phyloP scores from a whole-genome alignment of 2,113 vertebrate genomes.

The Oreocharis arfaki region DNA sequence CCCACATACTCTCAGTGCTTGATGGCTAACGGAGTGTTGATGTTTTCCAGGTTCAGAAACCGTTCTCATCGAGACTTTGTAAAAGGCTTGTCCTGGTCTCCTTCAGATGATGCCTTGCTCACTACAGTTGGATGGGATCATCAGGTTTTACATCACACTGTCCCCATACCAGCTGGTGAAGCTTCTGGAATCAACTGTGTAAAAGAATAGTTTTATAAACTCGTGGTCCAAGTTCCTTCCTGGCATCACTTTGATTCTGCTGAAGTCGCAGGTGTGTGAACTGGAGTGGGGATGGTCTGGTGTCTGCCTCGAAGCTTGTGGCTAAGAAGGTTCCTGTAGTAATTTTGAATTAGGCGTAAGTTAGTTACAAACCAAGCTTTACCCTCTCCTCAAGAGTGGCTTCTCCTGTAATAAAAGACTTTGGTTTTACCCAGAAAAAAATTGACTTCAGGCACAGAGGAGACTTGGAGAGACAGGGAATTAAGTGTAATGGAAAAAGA shows the following conservation, averaged over 20 bases:
- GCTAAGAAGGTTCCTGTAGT: constrained; percentile 22
- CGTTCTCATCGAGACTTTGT: constrained; percentile 88
- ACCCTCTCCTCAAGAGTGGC: background rate
- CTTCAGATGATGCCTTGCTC: constrained; percentile 77
- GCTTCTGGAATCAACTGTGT: constrained; percentile 54
- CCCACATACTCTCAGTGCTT: background rate
- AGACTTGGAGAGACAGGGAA: background rate
- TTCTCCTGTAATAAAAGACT: background rate
- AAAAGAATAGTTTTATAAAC: constrained; percentile 66
- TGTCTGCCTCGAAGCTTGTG: background rate
- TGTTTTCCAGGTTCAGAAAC: constrained; percentile 79
- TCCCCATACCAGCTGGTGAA: constrained; percentile 59
- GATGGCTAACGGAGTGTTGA: background rate
- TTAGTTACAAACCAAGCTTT: constrained; percentile 30
- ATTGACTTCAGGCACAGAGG: constrained; percentile 28
- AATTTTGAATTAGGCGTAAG: background rate
- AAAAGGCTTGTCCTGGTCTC: constrained; percentile 85
- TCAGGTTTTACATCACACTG: constrained; percentile 87
- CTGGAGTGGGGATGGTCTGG: background rate
- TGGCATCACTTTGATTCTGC: constrained; percentile 16
- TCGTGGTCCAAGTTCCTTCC: background rate
- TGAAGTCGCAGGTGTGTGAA: constrained; percentile 16
- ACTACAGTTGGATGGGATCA: constrained; percentile 96
- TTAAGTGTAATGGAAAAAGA: background rate
- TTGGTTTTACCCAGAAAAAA: background rate